Base-by-base conservation (phyloP, 2,797 vertebrate species). In the Hirundo rustica region DNA sequence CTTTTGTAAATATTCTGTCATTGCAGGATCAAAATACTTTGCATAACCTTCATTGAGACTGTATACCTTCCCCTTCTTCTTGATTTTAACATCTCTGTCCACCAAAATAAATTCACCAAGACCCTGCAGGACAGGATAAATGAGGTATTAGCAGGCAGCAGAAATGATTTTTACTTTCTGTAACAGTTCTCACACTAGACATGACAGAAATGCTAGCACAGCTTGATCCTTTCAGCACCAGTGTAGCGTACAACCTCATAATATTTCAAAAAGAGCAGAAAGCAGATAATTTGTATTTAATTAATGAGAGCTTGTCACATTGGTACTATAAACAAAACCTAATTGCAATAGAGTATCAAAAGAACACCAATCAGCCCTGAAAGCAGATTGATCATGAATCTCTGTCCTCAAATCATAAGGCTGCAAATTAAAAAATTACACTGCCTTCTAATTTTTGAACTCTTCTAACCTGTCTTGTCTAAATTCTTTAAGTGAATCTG, bases 1-100 rank as follows among this genome's bases (percentile, higher is more conserved):
- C 97, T 98, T 98, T 77, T 99, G 98, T 71, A 99, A 96, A 92
- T 99, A 99, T 60, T 99, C 99, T 29, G 98, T 98, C 88, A 99
- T 97, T 77, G 98, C 98, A 16, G 98, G 98, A 86, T 99, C 98
- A 95, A 99, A 99, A 97, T 99, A 99, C 81, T 99, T 99, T 9
- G 99, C 99, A 83, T 99, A 99, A 61, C 99, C 99, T 89, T 99
- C 99, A 29, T 99, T 99, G 42, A 99, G 91, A 89, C 99, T 99
- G 97, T 99, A 99, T 93, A 98, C 98, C 95, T 99, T 99, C 34
- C 99, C 99, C 87, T 98, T 99, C 90, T 98, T 98, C 97, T 99
- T 99, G 76, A 99, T 99, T 97, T 95, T 99, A 85, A 99, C 98
- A 72, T 99, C 98, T 97, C 97, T 99, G 91, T 99, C 99, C 18